These are phyloP conservation scores for Campoplex capitator DNA, from an alignment of 2,888 invertebrate genomes.

Conservation along the genomic window DNA sequence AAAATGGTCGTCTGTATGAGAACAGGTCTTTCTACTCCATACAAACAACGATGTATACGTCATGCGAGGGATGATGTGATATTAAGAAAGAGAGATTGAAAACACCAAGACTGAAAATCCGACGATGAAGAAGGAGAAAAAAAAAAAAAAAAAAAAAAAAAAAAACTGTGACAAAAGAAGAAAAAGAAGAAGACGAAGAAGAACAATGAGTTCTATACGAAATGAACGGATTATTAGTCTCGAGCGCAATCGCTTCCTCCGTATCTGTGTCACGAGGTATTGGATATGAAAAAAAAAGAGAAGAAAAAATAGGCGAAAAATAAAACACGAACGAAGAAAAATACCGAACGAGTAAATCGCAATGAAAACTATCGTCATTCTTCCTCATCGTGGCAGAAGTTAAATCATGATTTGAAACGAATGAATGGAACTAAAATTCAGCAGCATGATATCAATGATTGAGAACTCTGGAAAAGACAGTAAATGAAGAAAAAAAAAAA, in stretches of 20 bases:
- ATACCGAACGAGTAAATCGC: conserved; percentile 41
- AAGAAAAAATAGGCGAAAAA: background rate
- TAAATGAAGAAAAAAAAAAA: conserved; percentile 11
- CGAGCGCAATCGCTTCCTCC: conserved; percentile 63
- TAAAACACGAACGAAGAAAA: conserved; percentile 12
- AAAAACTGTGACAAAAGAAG: conserved; percentile 29
- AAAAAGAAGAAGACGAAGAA: background rate
- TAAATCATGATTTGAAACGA: conserved; percentile 41
- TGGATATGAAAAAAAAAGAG: conserved; percentile 43
- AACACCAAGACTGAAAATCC: background rate
- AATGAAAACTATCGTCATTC: conserved; percentile 22
- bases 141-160: conserved; percentile 5
- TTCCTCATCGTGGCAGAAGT: background rate
- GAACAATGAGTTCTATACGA: conserved; percentile 55
- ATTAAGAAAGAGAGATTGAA: conserved; percentile 30
- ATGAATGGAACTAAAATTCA: conserved; percentile 41
- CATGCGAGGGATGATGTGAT: conserved; percentile 30
- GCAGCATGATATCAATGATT: background rate
- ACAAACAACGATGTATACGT: conserved; percentile 31
- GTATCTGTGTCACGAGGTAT: conserved; percentile 68
- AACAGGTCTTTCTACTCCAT: background rate
- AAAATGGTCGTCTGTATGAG: conserved; percentile 18
- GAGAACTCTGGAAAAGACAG: background rate
- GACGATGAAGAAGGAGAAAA: background rate
- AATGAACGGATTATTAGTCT: conserved; percentile 75